Base-by-base conservation (phyloP, 2,113 vertebrate genomes). In the Engystomops pustulosus region DNA sequence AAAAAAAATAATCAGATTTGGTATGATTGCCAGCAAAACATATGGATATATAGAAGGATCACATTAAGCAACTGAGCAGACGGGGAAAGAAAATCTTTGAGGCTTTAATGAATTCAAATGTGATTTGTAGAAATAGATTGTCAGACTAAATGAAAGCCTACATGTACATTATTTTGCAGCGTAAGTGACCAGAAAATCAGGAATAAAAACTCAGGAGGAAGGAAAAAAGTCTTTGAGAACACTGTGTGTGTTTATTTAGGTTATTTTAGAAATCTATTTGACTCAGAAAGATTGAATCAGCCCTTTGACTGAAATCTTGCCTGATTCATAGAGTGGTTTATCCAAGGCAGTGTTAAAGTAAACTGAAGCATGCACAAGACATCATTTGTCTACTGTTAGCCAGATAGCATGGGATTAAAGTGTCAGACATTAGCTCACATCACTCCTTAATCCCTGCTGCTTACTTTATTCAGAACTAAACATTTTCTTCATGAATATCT, bases 351-450 rank as follows among this genome's bases (percentile, higher is more conserved):
- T 58, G 74, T 86, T 84, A 86, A 67, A 88, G 87, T 89, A 91
- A 93, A 90, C 89, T 90, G 90, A 90, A 85, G 81, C 69, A 86
- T 74, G 85, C 76, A 76, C 71, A 88, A 90, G 77, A 87, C 87
- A 86, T 58, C 82, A 86, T 71, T 83, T 85, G 75, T 78, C 85
- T 87, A 79, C 78, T 88, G 86, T 87, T 86, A 88, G 84, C 1
- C 3, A 25, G 79, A 86, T 82, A 81, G 88, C 77, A 72, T 81
- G 78, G 84, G 60, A 86, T 87, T 88, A 90, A 89, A 90, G 32
- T 86, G 88, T 58, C 81, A 91, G 88, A 87, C 72, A 77, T 58
- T 82, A 62, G 82, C 45, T 89, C 83, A 65, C 76, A 80, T 76
- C 68, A 47, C 62, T 86, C 87, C 85, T 72, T 83, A 85, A 86